phyloP scores from a whole-genome alignment of 1,140 invertebrate species.

The Cryptotermes secundus region DNA sequence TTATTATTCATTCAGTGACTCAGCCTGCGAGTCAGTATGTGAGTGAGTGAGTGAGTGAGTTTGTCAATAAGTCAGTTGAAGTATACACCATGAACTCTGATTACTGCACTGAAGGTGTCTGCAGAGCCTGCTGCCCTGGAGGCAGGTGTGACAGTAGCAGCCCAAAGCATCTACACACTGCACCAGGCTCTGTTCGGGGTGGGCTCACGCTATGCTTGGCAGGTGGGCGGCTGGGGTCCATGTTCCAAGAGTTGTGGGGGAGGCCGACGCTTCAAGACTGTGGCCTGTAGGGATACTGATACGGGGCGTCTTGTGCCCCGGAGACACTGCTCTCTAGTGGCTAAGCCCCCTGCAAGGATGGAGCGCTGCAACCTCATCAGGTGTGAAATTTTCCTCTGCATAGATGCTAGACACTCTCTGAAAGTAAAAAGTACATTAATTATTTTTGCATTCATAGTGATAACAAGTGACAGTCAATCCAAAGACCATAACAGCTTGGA shows the following conservation, averaged over 20 bases:
- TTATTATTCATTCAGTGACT: too few species aligned
- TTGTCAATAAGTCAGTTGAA: too few species aligned
- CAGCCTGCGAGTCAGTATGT: too few species aligned
- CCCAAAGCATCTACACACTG: background rate
- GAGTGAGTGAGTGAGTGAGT: too few species aligned
- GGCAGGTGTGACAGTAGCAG: background rate
- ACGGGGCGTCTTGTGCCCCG: slow-evolving; percentile 51
- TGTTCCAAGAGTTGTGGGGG: slow-evolving; percentile 59
- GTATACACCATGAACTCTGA: too few species aligned
- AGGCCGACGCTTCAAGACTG: slow-evolving; percentile 52
- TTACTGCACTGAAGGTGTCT: background rate
- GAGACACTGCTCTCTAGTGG: slow-evolving; percentile 49
- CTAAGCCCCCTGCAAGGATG: slow-evolving; percentile 48
- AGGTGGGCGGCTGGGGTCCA: slow-evolving; percentile 54
- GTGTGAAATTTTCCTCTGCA: slow-evolving; percentile 42
- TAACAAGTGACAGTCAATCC: too few species aligned
- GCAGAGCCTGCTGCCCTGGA: background rate
- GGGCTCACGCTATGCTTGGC: slow-evolving; percentile 52
- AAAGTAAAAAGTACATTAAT: too few species aligned
- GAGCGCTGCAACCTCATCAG: slow-evolving; percentile 55
- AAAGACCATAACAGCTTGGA: too few species aligned
- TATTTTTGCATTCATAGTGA: background rate
- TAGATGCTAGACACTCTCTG: too few species aligned
- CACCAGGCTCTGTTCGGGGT: background rate
- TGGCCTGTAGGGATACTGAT: slow-evolving; percentile 53